Base-by-base conservation (phyloP, 2,888 invertebrate genomes). In the Poecilus cupreus region DNA sequence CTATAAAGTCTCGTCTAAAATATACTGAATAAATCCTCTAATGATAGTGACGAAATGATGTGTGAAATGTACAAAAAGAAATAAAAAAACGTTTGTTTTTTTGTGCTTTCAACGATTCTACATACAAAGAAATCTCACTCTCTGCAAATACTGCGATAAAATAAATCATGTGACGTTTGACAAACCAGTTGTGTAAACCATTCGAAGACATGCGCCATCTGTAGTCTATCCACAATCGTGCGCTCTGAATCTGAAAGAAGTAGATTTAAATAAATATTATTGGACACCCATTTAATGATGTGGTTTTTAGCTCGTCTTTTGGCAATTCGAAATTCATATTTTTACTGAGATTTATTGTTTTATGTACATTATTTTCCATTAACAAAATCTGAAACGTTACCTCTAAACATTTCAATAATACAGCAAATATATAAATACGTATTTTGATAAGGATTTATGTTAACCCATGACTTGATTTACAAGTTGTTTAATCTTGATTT, bases 181-280 rank as follows among this genome's bases (percentile, higher is more conserved):
- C 76, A 76, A 46, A 76, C 32, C 16, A 51, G 75, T 51, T 51
- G 74, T 46, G 37, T 68, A 68, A 68, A 68, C 68, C 18, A 22
- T 10, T 10, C 46, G n/a, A 24, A 37, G 37, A 76, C 76, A 32
- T 76, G 22, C 32, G 51, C 54, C 76, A 76, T 76, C 76, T 76
- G 76, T 54, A 26, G n/a, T 57, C 20, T 26, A 26, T 49, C 49
- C 3, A 75, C 26, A 16, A 22, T 16, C 74, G 74, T 10, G 18
- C n/a, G 4, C 43, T 57, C 18, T 6, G 57, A 57, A 75, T 54
- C 13, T 26, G 54, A 76, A 76, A 54, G 51, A 26, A 54, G 8
- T 20, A 18, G 54, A 16, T 76, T 76, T 57, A 32, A 24, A 75
- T 75, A 75, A 75, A 75, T 57, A 76, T 76, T 18, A 54, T 2